Conservation (phyloP, 2,113 vertebrate species). For the Orcinus orca region DNA sequence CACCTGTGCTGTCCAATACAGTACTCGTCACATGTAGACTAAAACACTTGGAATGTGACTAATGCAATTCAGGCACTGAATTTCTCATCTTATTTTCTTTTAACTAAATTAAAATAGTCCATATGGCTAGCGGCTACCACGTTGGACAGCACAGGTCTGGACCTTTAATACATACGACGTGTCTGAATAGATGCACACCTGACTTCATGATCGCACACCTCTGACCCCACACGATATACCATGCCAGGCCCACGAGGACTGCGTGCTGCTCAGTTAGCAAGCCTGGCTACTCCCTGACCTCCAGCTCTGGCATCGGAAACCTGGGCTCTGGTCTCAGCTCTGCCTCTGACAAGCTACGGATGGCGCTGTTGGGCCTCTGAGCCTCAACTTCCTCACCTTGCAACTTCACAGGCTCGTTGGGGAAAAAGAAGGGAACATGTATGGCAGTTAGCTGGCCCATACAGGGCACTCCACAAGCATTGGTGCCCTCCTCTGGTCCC, state of each 20-base stretch:
- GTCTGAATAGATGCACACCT: background rate
- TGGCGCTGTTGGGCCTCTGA: background rate
- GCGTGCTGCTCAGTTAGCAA: background rate
- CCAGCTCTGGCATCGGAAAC: background rate
- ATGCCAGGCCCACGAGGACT: background rate
- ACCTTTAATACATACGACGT: rapidly evolving
- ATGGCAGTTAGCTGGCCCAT: background rate
- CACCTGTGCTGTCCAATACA: background rate
- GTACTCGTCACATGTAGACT: background rate
- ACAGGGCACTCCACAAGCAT: rapidly evolving
- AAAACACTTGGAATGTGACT: background rate
- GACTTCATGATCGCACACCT: background rate
- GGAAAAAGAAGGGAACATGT: background rate
- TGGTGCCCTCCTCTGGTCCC: background rate
- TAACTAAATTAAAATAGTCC: background rate
- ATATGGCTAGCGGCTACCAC: background rate
- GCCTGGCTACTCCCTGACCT: background rate
- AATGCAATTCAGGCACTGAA: too few relatives aligned
- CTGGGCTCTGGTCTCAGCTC: background rate
- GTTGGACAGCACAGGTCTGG: background rate
- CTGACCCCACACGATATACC: background rate
- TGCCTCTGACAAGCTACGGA: background rate
- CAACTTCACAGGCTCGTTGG: background rate
- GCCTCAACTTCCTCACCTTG: background rate
- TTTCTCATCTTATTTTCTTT: background rate